phyloP scores from a whole-genome alignment of 2,113 vertebrate species.

The Anolis carolinensis region DNA sequence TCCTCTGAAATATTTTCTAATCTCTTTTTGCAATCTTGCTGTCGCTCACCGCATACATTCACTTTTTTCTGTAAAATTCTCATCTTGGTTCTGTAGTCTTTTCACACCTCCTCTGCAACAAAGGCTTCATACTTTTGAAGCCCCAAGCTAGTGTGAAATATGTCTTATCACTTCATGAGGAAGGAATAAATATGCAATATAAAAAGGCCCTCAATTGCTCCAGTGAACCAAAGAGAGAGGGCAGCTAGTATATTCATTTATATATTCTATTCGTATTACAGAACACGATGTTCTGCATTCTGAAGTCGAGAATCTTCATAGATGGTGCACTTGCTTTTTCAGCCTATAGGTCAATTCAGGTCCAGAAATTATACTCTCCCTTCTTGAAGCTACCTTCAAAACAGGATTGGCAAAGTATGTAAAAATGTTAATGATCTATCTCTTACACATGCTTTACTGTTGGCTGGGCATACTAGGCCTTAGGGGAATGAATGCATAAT shows the following conservation, averaged over 20 bases:
- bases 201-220: not conserved
- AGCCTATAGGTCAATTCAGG: conserved; percentile 19
- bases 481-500: not conserved
- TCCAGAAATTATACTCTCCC: not conserved
- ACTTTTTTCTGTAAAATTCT: conserved; percentile 57
- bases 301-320: not conserved
- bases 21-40: conserved; percentile 66
- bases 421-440: not conserved
- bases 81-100: conserved; percentile 57
- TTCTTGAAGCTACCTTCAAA: not conserved
- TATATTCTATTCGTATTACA: no score
- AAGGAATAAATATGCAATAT: not conserved
- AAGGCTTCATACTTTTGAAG: conserved; percentile 42
- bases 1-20: conserved; percentile 68
- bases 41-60: conserved; percentile 55
- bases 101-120: conserved; percentile 45
- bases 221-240: conserved; percentile 23
- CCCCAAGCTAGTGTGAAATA: conserved; percentile 34
- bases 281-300: not conserved
- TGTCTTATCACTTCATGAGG: conserved; percentile 33
- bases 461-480: not conserved
- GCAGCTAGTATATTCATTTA: conserved; percentile 23
- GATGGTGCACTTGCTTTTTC: conserved; percentile 8
- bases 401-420: not conserved
- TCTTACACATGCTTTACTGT: not conserved